Base-by-base conservation (phyloP, 2,888 invertebrate genomes). In the Parascotia fuliginaria region DNA sequence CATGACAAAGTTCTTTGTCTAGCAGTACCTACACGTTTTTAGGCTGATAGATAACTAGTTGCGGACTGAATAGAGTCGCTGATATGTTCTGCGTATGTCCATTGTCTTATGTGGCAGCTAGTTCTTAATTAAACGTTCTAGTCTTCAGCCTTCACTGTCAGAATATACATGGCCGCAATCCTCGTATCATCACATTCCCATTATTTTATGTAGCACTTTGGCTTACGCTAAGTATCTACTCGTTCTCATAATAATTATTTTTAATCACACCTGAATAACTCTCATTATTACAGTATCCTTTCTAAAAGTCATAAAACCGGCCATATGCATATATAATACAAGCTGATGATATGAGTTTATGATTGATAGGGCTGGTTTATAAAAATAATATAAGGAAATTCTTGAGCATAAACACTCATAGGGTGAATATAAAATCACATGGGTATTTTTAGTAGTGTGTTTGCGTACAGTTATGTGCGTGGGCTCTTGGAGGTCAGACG, bases 391-490 rank as follows among this genome's bases (percentile, higher is more conserved):
- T 46, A 42, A 28, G 24, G 31, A 16, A 32, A 16, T 29, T 45
- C 40, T 48, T 44, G 44, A 50, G 42, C 36, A 34, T 48, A 36
- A 54, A 47, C 42, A 24, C 43, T 45, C 28, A 36, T 42, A 64
- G 51, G 34, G 16, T 49, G 43, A 41, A 38, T 37, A 58, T 43
- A 4, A 14, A 42, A 47, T 39, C 33, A 51, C 46, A 39, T 46
- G 28, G 37, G 51, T 57, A 49, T 50, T 46, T 42, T 60, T 38
- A 42, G 38, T 60, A 15, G 36, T 46, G 38, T 40, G 52, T 41
- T 43, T 42, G 13, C 52, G 51, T 79, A 87, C 88, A 81, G 89
- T 87, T 89, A 89, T 60, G 50, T 60, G 85, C 79, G 89, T 89
- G 83, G 89, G 90, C 76, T 76, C 73, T 57, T 37, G 67, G 70